Percentiles rank a stretch among this genome's conserved stretches.
Evolutionary conservation across 1,140 invertebrate species (phyloP).

Genomic region (Platyura marginata): DNA sequence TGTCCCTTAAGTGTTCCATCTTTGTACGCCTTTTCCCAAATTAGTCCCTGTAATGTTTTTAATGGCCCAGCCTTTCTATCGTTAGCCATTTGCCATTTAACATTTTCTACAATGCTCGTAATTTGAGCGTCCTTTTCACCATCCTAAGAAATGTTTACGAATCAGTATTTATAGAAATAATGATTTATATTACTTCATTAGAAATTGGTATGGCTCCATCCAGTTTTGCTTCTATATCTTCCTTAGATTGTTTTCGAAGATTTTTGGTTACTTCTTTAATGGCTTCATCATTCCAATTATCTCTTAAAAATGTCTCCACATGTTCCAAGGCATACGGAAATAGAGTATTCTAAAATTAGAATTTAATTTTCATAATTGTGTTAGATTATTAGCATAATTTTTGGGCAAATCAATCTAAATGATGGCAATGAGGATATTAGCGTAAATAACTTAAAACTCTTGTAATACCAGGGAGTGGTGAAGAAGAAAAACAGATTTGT

Average conservation of each 20-base stretch:
- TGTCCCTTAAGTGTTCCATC: constrained; percentile 61
- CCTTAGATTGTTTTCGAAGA: constrained; percentile 35
- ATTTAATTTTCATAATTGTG: no score
- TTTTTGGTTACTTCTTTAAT: constrained; percentile 47
- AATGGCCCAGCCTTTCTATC: constrained; percentile 64
- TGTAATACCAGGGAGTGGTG: no score
- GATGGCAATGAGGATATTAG: no score
- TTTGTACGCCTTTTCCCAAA: constrained; percentile 72
- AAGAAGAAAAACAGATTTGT: no score
- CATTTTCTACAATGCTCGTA: constrained; percentile 39
- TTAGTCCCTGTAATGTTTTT: constrained; percentile 74
- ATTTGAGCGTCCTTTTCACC: constrained; percentile 32
- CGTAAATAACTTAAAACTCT: no score
- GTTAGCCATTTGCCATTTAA: constrained; percentile 61
- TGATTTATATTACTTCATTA: background rate
- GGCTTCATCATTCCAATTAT: constrained; percentile 45
- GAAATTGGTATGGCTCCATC: constrained; percentile 29
- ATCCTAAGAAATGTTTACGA: no score
- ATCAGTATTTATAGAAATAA: no score
- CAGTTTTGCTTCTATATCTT: constrained; percentile 34
- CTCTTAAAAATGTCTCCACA: constrained; percentile 47
- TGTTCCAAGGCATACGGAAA: constrained; percentile 65
- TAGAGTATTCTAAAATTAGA: constrained; percentile 45
- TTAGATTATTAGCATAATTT: no score
- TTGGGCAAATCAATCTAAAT: no score